Base-by-base conservation (phyloP, 2,888 invertebrate species). In the Camptogramma bilineatum region DNA sequence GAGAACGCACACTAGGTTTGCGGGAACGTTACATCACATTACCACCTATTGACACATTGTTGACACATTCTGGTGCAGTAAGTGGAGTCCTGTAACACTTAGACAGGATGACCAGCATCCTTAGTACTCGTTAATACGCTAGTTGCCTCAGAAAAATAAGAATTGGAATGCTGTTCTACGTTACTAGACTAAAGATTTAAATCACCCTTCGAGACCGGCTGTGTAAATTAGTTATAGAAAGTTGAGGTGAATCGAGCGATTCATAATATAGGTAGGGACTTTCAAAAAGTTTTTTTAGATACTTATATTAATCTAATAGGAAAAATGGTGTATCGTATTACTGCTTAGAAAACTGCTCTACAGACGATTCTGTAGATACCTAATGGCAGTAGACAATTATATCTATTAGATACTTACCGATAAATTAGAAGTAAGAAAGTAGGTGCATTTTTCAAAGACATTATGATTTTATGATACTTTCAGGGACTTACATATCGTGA, bases 111-210 rank as follows among this genome's bases (percentile, higher is more conserved):
- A 59, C 19, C 51, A 24, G 21, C 52, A 50, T 58, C 60, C 52
- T 55, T 62, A 52, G 60, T 63, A 68, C 64, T 54, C 55, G 62
- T 70, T 66, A 72, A 68, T 57, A 60, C 72, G 71, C 72, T 71
- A 73, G 69, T 68, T 71, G 68, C 72, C 71, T 66, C 65, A 64
- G 69, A 72, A 59, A 72, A 69, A 69, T 68, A 71, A 68, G 67
- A 64, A 64, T 68, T 67, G 55, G 61, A 68, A 64, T 60, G 66
- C 68, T 53, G 58, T 71, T 65, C 44, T 55, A 55, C 42, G 52
- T 62, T 13, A n/a, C 39, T 70, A 62, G 64, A 66, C 51, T 59
- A 54, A 47, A 57, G 4, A 65, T 54, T 55, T 57, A 34, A 47
- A 65, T 56, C 60, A 67, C 68, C 68, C 68, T 66, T 47, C 61